Conservation (phyloP, 2,797 vertebrate genomes). For the Hippoglossus hippoglossus region DNA sequence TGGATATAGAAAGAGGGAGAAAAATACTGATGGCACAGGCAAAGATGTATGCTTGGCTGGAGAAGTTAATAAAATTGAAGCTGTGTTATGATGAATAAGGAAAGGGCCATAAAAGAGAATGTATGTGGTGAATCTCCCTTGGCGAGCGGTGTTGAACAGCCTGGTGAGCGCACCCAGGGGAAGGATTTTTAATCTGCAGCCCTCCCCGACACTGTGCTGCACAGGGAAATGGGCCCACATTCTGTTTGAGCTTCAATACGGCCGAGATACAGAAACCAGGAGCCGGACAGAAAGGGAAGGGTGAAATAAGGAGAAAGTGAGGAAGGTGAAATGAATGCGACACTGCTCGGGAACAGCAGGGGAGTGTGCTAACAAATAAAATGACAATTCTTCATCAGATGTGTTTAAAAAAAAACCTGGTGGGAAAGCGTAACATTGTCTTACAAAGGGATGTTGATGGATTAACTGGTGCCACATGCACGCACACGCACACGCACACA, state of each 20-base stretch:
- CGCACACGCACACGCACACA: not conserved
- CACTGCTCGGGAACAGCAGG: too few relatives aligned
- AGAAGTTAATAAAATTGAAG: constrained; percentile 85
- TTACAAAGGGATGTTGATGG: constrained; percentile 29
- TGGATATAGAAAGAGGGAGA: constrained; percentile 50
- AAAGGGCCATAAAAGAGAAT: constrained; percentile 82
- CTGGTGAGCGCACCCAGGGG: constrained; percentile 78
- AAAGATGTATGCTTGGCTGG: constrained; percentile 78
- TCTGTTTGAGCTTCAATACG: constrained; percentile 72
- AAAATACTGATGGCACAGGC: constrained; percentile 68
- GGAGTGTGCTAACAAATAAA: constrained; percentile 7
- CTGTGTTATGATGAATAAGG: constrained; percentile 85
- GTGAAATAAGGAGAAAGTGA: constrained; percentile 26
- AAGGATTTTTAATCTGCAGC: constrained; percentile 81
- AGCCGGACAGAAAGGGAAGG: not conserved
- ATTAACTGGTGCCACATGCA: constrained; percentile 16
- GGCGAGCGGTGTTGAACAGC: constrained; percentile 74
- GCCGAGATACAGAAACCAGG: constrained; percentile 25
- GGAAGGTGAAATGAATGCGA: constrained; percentile 32
- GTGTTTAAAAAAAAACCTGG: constrained; percentile 33
- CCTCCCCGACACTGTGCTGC: constrained; percentile 65
- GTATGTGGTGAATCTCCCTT: constrained; percentile 81
- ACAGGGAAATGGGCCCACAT: constrained; percentile 65
- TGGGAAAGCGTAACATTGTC: constrained; percentile 37
- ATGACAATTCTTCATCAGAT: constrained; percentile 15